Evolutionary conservation across 2,113 vertebrate genomes (phyloP), one percentile per base, ranked within the genome.

Genomic region (Myiopsitta monachus): DNA sequence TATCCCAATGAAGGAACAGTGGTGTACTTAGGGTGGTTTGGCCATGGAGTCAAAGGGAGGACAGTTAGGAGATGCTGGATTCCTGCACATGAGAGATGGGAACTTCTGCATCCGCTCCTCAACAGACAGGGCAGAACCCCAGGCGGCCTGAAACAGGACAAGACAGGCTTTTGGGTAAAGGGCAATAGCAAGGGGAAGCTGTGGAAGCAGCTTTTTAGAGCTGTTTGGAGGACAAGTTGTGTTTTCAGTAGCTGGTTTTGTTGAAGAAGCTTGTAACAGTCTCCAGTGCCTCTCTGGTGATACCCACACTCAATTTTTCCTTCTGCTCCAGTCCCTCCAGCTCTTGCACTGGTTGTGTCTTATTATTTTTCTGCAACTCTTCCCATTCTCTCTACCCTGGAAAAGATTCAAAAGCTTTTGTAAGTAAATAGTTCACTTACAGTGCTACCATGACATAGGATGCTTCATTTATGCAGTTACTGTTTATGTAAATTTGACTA

Each of bases 221-320:
- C 19, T 1, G 1, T 76, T 88, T 85, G 82, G 83, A 91, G 74
- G 76, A 27, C 31, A 88, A 23, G 14, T 26, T 63, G 18, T 62
- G 38, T 63, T 82, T 92, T 90, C 24, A 62, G 51, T 31, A 69
- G 15, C 36, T 87, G 0, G 0, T 54, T 92, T 44, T 44, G 24
- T 44, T 67, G 66, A 85, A 54, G 11, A 19, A 49, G 9, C 16
- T 67, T 9, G n/a, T 55, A 55, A 19, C 18, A 94, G 18, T 17
- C 14, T 23, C 15, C 4, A 5, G 3, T 8, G 13, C 27, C 23
- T 49, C 28, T 61, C 33, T 75, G 44, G 26, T 0, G 0, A 52
- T 75, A 52, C 2, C 36, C 6, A 7, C 10, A 19, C 16, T 52
- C 10, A 30, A 2, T 67, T 91, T 76, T 63, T 18, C 8, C 26